Evolutionary conservation across 2,113 vertebrate species (phyloP).

Genomic region (Mobula birostris): DNA sequence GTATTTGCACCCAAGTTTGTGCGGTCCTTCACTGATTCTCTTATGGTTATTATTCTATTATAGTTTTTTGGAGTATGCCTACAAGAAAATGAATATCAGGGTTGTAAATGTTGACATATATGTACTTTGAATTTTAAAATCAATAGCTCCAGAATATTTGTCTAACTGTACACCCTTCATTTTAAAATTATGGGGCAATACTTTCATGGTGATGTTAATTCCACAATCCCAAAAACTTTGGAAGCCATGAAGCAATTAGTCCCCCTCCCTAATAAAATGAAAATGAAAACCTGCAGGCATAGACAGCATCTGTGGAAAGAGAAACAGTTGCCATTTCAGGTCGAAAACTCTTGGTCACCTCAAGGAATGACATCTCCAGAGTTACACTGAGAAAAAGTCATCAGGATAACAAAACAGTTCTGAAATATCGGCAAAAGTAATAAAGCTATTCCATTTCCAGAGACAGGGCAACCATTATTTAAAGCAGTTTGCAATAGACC

Average conservation of each 20-base stretch:
- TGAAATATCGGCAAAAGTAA: background rate
- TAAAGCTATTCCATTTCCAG: background rate
- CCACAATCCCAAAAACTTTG: background rate
- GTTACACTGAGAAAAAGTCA: background rate
- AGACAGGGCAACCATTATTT: background rate
- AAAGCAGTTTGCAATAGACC: background rate
- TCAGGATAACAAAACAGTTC: background rate
- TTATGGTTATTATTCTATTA: no score
- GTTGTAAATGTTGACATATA: no score
- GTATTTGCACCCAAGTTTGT: no score
- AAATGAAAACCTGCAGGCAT: no score
- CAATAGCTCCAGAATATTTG: background rate
- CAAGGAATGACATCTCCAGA: background rate
- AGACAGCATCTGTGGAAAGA: no score
- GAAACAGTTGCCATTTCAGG: no score
- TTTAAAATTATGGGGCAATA: background rate
- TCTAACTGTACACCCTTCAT: background rate
- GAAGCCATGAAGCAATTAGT: background rate
- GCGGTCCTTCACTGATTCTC: no score
- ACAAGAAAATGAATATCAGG: no score
- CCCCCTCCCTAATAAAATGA: no score
- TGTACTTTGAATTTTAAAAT: no score
- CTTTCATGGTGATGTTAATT: background rate
- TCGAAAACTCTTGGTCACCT: background rate
- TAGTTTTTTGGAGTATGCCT: no score